Percentiles rank a stretch among this genome's conserved stretches.
Evolutionary conservation across 2,888 invertebrate genomes (phyloP).

Genomic region (Aphidius colemani): DNA sequence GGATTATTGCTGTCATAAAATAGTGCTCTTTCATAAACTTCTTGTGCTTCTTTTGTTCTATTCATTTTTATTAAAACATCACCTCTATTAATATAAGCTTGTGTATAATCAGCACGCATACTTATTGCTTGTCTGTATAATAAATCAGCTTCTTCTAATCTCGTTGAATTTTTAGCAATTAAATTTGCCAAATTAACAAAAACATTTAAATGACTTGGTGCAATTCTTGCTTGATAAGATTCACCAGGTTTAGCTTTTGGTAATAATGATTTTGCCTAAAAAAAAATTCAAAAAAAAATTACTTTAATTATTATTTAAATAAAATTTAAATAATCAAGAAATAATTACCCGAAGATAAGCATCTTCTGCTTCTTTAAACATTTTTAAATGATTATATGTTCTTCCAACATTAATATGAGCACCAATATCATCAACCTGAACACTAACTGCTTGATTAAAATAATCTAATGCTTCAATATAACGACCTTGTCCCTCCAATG

Average conservation of each 20-base stretch:
- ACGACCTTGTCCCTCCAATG: constrained; percentile 77
- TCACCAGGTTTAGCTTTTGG: constrained; percentile 93
- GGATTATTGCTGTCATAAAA: constrained; percentile 92
- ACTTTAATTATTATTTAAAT: neutral
- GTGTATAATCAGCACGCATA: constrained; percentile 94
- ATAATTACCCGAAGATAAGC: constrained; percentile 78
- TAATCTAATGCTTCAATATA: constrained; percentile 82
- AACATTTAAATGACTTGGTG: constrained; percentile 94
- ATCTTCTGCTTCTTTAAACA: constrained; percentile 87
- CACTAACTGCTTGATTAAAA: constrained; percentile 89
- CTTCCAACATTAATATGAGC: constrained; percentile 97
- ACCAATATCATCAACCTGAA: constrained; percentile 95
- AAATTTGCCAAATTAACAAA: constrained; percentile 94
- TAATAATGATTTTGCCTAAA: constrained; percentile 79
- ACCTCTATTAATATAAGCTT: constrained; percentile 96
- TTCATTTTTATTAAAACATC: constrained; percentile 94
- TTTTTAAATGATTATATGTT: constrained; percentile 89
- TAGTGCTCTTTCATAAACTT: constrained; percentile 91
- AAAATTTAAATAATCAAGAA: neutral
- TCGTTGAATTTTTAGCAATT: constrained; percentile 88
- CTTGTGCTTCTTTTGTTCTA: constrained; percentile 90
- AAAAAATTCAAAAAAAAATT: neutral
- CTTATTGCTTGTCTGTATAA: constrained; percentile 94
- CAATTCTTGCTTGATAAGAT: constrained; percentile 92
- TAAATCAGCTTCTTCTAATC: constrained; percentile 92